Percentiles rank a stretch among this genome's conserved stretches.
These are phyloP conservation scores for Callorhinus ursinus DNA, from an alignment of 2,113 vertebrate genomes.

Conservation along the genomic window DNA sequence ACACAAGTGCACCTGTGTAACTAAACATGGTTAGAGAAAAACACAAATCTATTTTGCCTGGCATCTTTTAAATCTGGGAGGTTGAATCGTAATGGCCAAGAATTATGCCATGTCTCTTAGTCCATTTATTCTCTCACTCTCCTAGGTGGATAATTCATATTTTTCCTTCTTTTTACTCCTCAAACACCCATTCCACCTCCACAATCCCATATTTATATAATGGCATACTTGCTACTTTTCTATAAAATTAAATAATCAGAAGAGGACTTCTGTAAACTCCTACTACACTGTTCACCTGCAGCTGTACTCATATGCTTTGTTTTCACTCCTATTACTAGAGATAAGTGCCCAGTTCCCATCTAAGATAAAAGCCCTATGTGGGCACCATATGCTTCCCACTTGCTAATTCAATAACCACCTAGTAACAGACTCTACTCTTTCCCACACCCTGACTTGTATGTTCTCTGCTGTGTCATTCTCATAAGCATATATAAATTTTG, in stretches of 20 bases:
- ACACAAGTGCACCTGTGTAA: background rate
- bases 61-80: background rate
- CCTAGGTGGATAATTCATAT: background rate
- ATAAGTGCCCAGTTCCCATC: background rate
- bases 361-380: background rate
- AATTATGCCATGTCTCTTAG: background rate
- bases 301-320: background rate
- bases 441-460: background rate
- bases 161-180: background rate
- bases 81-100: background rate
- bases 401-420: background rate
- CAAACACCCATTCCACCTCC: background rate
- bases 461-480: background rate
- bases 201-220: background rate
- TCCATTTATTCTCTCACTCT: background rate
- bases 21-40: background rate
- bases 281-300: background rate
- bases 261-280: background rate
- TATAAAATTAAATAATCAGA: background rate
- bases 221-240: background rate
- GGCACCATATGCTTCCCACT: background rate
- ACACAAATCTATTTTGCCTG: background rate
- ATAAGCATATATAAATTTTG: background rate
- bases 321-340: background rate
- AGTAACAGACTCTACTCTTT: background rate